Evolutionary conservation across 2,113 vertebrate genomes (phyloP), one percentile per base, ranked within the genome.

Genomic region (Eudorcas thomsonii): DNA sequence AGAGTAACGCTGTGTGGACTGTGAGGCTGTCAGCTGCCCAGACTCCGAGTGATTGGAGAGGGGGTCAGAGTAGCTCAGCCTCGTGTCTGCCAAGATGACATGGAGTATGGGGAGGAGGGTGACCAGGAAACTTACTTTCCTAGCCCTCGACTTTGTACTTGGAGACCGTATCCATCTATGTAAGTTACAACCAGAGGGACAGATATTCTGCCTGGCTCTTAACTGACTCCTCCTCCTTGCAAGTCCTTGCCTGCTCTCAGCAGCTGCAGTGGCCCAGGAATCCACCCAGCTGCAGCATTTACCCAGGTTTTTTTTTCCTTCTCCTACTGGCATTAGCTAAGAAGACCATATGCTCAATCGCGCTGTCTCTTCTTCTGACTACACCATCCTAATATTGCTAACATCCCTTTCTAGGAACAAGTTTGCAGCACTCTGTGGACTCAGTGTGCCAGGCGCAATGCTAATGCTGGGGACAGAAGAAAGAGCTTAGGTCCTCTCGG

Each of bases 231-330:
- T 59, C 45, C 85, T 67, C 28, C 45, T 23, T 28, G 14, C 81
- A 78, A 62, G 83, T 78, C 81, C 39, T 83, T 12, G 1, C 15
- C 17, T 23, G 54, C 74, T 91, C 39, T 26, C 13, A 21, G 71
- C 82, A 95, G 96, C 62, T 94, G 90, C 87, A 25, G 45, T 17
- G 30, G 82, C 36, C 14, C 57, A 55, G 6, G 52, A 67, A 88
- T 33, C 90, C 81, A 81, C 52, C 94, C 92, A 88, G 90, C 87
- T 85, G 92, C 57, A 85, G 92, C 90, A 26, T 82, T 55, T 59
- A 62, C 84, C 57, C 60, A 45, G 50, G 30, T 15, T 54, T 83
- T 83, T 82, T n/a, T 83, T 26, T 80, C 39, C 77, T 80, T 81
- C 19, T 52, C 30, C 25, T 28, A 48, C 88, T 67, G 91, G 57